Conservation (phyloP, 1,140 invertebrate genomes). For the Phthorimaea operculella region DNA sequence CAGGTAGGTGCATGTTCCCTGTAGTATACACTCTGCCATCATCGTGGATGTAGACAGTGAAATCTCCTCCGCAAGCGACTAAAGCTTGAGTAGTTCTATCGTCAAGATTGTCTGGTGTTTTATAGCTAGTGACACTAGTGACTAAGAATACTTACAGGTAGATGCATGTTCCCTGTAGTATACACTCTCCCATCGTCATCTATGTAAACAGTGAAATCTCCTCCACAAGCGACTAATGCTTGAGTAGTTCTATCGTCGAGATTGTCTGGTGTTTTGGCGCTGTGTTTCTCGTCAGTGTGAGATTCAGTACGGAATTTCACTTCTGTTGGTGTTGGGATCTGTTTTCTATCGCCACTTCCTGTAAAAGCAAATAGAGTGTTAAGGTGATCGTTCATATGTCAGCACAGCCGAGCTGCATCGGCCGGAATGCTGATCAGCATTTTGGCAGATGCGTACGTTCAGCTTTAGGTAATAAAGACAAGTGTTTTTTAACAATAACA, state of each 20-base stretch:
- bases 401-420: too few species aligned
- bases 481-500: too few species aligned
- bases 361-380: not conserved
- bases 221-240: conserved; percentile 49
- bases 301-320: conserved; percentile 33
- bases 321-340: conserved; percentile 42
- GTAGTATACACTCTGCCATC: conserved; percentile 45
- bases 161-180: conserved; percentile 42
- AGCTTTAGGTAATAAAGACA: too few species aligned
- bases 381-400: too few species aligned
- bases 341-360: conserved; percentile 56
- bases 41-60: conserved; percentile 51
- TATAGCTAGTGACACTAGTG: too few species aligned
- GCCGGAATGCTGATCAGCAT: too few species aligned
- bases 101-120: too few species aligned
- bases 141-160: conserved; percentile 26
- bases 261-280: conserved; percentile 21
- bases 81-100: conserved; percentile 26
- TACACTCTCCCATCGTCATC: conserved; percentile 50
- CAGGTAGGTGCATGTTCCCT: conserved; percentile 43
- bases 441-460: too few species aligned
- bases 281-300: conserved; percentile 27
- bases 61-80: conserved; percentile 53
- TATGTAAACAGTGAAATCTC: conserved; percentile 53
- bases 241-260: conserved; percentile 22